Base-by-base conservation (phyloP, 2,797 vertebrate species). In the Taeniopygia guttata region DNA sequence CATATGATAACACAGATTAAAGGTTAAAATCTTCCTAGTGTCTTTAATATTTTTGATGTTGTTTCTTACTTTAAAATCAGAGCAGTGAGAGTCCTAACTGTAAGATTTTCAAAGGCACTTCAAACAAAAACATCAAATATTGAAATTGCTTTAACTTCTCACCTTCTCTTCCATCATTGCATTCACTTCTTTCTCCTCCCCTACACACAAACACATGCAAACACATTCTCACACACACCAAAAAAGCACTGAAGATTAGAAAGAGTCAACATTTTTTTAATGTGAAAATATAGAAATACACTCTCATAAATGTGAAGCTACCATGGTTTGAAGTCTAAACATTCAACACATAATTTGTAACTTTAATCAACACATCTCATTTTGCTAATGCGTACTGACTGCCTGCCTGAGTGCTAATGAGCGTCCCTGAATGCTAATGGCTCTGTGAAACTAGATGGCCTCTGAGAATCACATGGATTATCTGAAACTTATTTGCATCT, bases 361-460 rank as follows among this genome's bases (percentile, higher is more conserved):
- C 97, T 97, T 97, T 97, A 98, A 97, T 98, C 97, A 97, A 95
- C 95, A 96, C 90, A 93, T 97, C 95, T 96, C 93, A 97, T 97
- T 95, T 97, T 93, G 96, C 89, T 97, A 96, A 97, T 96, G 97
- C 34, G 76, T 66, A 79, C 29, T 82, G 95, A 96, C 95, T 96
- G 95, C 92, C 80, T 91, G 93, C 92, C 92, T 91, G 81, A 94
- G 90, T 94, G 89, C 96, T 97, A 96, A 97, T 95, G 95, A 96
- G 94, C 80, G 43, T 85, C 94, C 95, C 96, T 97, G 96, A 94
- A 97, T 95, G 93, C 84, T 96, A 95, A 97, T 95, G 94, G 88
- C 89, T 82, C 43, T 78, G 88, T 73, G 96, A 93, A 93, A 90
- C 91, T 78, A 70, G 90, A 94, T 81, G 90, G 95, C 91, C 46